Percentiles rank a stretch among this genome's conserved stretches.
phyloP scores from a whole-genome alignment of 1,140 invertebrate species.

The Eubasilissa regina region DNA sequence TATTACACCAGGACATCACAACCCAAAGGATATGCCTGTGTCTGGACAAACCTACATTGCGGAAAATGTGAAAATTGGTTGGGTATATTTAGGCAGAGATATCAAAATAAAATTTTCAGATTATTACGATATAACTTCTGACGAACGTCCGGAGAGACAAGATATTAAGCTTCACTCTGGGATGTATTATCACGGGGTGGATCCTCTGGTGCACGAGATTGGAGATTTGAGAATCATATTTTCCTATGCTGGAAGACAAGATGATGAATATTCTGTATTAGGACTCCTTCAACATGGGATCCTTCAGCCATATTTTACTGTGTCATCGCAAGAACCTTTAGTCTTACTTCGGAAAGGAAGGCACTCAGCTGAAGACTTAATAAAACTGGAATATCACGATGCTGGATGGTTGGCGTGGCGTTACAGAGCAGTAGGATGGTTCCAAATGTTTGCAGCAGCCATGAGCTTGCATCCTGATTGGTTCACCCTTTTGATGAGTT shows the following conservation, averaged over 20 bases:
- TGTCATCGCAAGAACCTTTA: constrained; percentile 66
- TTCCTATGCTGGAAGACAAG: constrained; percentile 85
- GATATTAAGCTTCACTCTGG: constrained; percentile 90
- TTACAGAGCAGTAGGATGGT: constrained; percentile 67
- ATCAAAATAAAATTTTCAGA: constrained; percentile 84
- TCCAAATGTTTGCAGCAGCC: constrained; percentile 70
- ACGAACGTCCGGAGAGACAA: constrained; percentile 84
- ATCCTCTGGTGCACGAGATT: constrained; percentile 88
- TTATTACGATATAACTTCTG: constrained; percentile 86
- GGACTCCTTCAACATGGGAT: constrained; percentile 79
- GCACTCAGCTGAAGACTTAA: constrained; percentile 65
- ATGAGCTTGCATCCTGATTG: constrained; percentile 72
- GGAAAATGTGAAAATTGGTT: constrained; percentile 74
- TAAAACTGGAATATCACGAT: constrained; percentile 66
- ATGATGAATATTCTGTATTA: constrained; percentile 83
- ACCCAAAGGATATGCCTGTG: constrained; percentile 81
- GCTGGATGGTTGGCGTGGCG: constrained; percentile 69
- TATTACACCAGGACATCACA: constrained; percentile 82
- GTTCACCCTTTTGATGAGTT: constrained; percentile 67
- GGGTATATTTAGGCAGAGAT: constrained; percentile 72
- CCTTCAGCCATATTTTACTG: constrained; percentile 80
- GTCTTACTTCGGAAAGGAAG: constrained; percentile 68
- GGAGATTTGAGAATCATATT: constrained; percentile 89
- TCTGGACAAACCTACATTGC: constrained; percentile 75
- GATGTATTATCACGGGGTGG: constrained; percentile 86